Evolutionary conservation across 23 tunicate species (phyloP), one percentile per base, ranked within the genome.

Genomic region (Styela plicata): DNA sequence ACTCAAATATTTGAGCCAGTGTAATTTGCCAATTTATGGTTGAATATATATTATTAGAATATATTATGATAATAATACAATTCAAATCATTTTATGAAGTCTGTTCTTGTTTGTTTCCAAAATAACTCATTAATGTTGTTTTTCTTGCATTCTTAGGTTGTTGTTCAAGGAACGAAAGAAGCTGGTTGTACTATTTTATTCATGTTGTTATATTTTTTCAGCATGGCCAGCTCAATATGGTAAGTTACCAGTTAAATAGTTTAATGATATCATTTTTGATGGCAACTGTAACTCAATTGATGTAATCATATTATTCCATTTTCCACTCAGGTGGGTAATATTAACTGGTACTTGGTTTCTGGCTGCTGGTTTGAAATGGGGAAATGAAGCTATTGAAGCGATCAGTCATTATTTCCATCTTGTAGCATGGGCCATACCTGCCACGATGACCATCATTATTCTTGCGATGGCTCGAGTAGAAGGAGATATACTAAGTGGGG

Each of bases 211-310:
- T 95, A 95, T 64, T 95, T 95, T 79, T 95, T 89, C 83, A 83
- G 91, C 73, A 95, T 95, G 99, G 99, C 99, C 24, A 83, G 95
- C 74, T 94, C 94, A n/a, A 94, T 94, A 16, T 94, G 98, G 97
- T 91, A 66, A 91, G 79, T n/a, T n/a, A n/a, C n/a, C n/a, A n/a
- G n/a, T n/a, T n/a, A n/a, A n/a, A n/a, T n/a, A n/a, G n/a, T n/a
- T n/a, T n/a, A n/a, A n/a, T n/a, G n/a, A n/a, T n/a, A n/a, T n/a
- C n/a, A n/a, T n/a, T n/a, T n/a, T n/a, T n/a, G n/a, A n/a, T n/a
- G n/a, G n/a, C n/a, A n/a, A n/a, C n/a, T n/a, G n/a, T n/a, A n/a
- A n/a, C n/a, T n/a, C n/a, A n/a, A n/a, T n/a, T n/a, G n/a, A n/a
- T n/a, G n/a, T n/a, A 57, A 18, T 18, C 20, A 57, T 57, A 20